A percentile compares a stretch with the other conserved stretches of the same genome.
phyloP scores from a whole-genome alignment of 1,140 invertebrate species.

The Coelopa frigida region DNA sequence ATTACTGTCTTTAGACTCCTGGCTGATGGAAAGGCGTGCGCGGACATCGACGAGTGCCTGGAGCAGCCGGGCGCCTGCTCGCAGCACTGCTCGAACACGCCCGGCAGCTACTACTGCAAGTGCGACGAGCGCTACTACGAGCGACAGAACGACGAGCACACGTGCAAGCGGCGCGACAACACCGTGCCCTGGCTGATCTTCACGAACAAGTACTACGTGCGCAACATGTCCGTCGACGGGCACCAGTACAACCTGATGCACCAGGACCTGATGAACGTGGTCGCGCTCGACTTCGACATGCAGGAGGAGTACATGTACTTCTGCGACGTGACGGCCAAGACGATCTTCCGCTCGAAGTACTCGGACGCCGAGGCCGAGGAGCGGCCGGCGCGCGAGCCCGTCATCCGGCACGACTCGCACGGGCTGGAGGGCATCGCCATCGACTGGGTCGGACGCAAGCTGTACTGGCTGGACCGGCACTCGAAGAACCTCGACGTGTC shows the following conservation, averaged over 20 bases:
- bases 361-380: slow-evolving; percentile 42
- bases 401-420: slow-evolving; percentile 88
- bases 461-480: slow-evolving; percentile 96
- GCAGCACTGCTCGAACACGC: slow-evolving; percentile 91
- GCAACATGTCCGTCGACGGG: slow-evolving; percentile 90
- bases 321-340: slow-evolving; percentile 90
- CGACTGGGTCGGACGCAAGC: slow-evolving; percentile 93
- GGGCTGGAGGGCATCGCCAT: slow-evolving; percentile 93
- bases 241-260: slow-evolving; percentile 79
- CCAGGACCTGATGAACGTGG: slow-evolving; percentile 93
- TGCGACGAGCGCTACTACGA: slow-evolving; percentile 92
- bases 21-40: slow-evolving; percentile 77
- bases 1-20: slow-evolving; percentile 50
- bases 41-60: slow-evolving; percentile 90
- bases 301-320: slow-evolving; percentile 81
- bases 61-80: slow-evolving; percentile 87
- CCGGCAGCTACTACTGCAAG: slow-evolving; percentile 92
- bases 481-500: slow-evolving; percentile 88
- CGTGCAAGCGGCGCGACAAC: slow-evolving; percentile 80
- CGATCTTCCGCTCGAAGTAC: slow-evolving; percentile 70
- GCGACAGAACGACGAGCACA: slow-evolving; percentile 73
- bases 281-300: slow-evolving; percentile 90
- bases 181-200: slow-evolving; percentile 88
- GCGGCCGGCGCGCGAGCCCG: slow-evolving; percentile 60
- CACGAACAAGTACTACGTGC: slow-evolving; percentile 96